Base-by-base conservation (phyloP, 2,113 vertebrate species). In the Forbesichthys papilliferus region DNA sequence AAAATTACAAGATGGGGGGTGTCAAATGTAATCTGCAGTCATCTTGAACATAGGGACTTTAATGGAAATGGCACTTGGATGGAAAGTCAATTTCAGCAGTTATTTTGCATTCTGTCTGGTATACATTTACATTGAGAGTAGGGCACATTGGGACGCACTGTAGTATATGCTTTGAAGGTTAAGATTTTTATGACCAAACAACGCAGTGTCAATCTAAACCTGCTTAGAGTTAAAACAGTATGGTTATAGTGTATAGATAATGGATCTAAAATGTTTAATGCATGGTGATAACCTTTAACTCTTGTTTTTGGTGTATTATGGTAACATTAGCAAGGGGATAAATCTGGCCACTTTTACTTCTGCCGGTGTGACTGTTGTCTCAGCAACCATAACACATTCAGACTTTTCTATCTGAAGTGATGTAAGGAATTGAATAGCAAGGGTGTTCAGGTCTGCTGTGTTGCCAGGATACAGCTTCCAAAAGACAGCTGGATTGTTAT, bases 401-500 rank as follows among this genome's bases (percentile, higher is more conserved):
- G 84, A 82, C 82, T 81, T 72, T 78, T 79, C 70, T 47, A 63
- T 80, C 70, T 58, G 63, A 69, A 72, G 83, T 88, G 84, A 85
- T 84, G 80, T 75, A 86, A 80, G 71, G 68, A 83, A 80, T 83
- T 81, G 83, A 88, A 82, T 82, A 80, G 75, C 80, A 79, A 88
- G 83, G 84, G 86, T 70, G 1, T 87, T 87, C 80, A 81, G 79
- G 83, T 89, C 82, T 85, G 83, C 76, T 59, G 82, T 84, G 90
- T 91, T 91, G 90, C 88, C 90, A 89, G 88, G 87, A 87, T 87
- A 90, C 88, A 80, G 88, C 81, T 64, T 70, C 74, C 33, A 51
- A 67, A 83, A 86, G 85, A 83, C 68, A 60, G 61, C 80, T 85
- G 36, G 33, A 77, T 78, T 53, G 61, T 57, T 64, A 77, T 69